Evolutionary conservation across 2,888 invertebrate genomes (phyloP).

Genomic region (Meghimatium bilineatum): DNA sequence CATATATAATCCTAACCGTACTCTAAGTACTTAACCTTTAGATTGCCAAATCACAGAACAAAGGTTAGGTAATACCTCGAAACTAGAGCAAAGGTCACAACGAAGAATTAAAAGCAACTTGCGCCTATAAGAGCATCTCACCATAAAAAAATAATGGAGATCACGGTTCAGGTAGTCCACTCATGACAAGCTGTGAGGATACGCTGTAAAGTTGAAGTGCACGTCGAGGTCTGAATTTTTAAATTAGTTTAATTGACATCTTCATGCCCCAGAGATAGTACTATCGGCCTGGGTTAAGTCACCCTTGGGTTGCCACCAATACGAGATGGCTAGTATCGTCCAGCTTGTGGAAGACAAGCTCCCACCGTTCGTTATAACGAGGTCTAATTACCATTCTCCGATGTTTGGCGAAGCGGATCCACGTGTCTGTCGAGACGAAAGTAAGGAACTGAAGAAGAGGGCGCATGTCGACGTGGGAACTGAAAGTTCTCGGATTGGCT

Average conservation of each 20-base stretch:
- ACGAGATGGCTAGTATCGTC: constrained; percentile 15
- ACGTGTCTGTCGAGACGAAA: constrained; percentile 2
- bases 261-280: not conserved
- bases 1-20: no score
- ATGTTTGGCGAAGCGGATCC: not conserved
- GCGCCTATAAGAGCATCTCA: no score
- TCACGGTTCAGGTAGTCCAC: no score
- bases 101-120: no score
- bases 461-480: not conserved
- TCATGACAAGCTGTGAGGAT: no score
- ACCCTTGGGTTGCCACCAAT: not conserved
- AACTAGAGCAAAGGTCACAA: no score
- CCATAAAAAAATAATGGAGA: no score
- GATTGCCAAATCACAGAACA: no score
- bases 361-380: constrained; percentile 24
- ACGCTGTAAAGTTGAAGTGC: no score
- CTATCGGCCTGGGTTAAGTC: not conserved
- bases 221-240: not conserved
- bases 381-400: constrained; percentile 31
- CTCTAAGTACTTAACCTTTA: no score
- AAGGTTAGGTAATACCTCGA: no score
- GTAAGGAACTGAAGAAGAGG: constrained; percentile 6
- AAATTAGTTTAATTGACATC: not conserved
- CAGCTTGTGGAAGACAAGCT: not conserved
- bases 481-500: constrained; percentile 21